Conservation (phyloP, 2,888 invertebrate genomes). For the Pinctada fucata region DNA sequence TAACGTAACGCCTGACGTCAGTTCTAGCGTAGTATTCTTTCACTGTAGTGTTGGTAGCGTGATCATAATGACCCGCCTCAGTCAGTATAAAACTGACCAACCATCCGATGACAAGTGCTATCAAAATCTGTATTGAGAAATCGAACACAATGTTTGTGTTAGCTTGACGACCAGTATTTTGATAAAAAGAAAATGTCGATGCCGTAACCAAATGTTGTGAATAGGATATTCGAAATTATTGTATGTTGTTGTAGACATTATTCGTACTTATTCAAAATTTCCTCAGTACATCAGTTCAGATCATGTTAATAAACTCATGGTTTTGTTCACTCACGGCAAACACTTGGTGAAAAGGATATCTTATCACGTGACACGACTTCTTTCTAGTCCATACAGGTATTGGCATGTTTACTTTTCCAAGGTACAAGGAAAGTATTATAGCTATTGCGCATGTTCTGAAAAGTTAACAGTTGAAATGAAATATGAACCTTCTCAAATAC, state of each 20-base stretch:
- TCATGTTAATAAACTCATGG: no score
- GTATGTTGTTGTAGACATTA: no score
- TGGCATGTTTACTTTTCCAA: constrained; percentile 52
- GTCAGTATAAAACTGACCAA: constrained; percentile 37
- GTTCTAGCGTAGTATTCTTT: constrained; percentile 59
- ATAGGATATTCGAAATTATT: no score
- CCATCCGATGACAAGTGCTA: constrained; percentile 43
- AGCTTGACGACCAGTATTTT: neutral
- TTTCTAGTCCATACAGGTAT: constrained; percentile 55
- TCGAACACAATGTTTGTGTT: neutral
- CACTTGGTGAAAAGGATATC: constrained; percentile 58
- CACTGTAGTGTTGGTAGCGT: constrained; percentile 23
- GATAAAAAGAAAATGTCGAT: no score
- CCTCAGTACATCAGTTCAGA: no score
- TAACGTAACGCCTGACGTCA: constrained; percentile 57
- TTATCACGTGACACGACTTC: constrained; percentile 48
- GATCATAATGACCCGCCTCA: constrained; percentile 29
- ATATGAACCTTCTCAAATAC: neutral
- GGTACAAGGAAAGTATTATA: constrained; percentile 56
- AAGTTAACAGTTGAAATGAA: constrained; percentile 1
- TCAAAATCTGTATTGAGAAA: constrained; percentile 34
- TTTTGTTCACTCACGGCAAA: constrained; percentile 52
- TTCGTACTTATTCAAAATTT: no score
- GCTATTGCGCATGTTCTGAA: constrained; percentile 53
- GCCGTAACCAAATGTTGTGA: no score